phyloP scores from a whole-genome alignment of 2,113 vertebrate species.

The Pygathrix nemaeus region DNA sequence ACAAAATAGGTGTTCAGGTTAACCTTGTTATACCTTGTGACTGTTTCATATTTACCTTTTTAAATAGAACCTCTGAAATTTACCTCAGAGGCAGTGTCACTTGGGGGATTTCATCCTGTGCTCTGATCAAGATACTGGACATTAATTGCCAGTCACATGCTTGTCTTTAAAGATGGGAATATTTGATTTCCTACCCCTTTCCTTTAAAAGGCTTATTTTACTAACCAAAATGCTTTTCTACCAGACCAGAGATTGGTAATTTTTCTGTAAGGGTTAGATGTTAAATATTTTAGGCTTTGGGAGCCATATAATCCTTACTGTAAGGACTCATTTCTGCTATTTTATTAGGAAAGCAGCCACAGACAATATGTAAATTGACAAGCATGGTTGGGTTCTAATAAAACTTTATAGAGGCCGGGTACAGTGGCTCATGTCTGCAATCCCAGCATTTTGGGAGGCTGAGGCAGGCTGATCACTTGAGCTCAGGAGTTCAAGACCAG shows the following conservation, averaged over 20 bases:
- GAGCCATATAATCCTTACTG: neutral
- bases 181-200: neutral
- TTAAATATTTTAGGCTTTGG: neutral
- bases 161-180: neutral
- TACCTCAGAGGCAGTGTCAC: neutral
- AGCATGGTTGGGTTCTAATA: neutral
- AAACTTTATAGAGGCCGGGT: neutral
- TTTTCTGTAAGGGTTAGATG: neutral
- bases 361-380: neutral
- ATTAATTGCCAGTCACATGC: neutral
- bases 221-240: neutral
- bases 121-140: neutral
- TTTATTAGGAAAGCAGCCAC: neutral
- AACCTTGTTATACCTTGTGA: too few relatives aligned
- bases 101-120: neutral
- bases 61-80: neutral
- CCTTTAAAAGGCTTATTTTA: neutral
- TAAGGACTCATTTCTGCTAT: fast-evolving
- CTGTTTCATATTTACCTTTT: neutral
- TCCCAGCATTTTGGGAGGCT: too few relatives aligned
- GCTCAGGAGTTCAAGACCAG: too few relatives aligned
- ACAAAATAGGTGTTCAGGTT: too few relatives aligned
- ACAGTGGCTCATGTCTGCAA: too few relatives aligned
- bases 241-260: neutral
- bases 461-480: too few relatives aligned